Percentiles rank a stretch among this genome's conserved stretches.
These are phyloP conservation scores for Lepidurus apus DNA, from an alignment of 1,140 invertebrate genomes.

Conservation along the genomic window DNA sequence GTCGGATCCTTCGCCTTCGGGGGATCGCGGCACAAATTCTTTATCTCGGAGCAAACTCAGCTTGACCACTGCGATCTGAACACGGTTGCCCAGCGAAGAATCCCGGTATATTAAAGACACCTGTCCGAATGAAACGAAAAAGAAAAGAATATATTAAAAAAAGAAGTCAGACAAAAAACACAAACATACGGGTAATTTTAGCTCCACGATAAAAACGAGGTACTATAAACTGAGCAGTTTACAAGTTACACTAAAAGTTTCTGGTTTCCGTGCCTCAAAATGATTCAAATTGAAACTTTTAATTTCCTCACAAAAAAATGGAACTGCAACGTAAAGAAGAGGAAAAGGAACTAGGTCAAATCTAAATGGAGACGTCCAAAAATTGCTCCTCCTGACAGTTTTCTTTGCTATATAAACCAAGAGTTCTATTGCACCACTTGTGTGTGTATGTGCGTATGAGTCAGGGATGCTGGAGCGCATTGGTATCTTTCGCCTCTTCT, in stretches of 20 bases:
- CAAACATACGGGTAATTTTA: not conserved
- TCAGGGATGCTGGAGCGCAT: slow-evolving; percentile 6
- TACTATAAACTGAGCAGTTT: not conserved
- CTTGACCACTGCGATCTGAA: slow-evolving; percentile 69
- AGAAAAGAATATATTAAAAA: not conserved
- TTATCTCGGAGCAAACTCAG: slow-evolving; percentile 55
- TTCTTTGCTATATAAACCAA: not conserved
- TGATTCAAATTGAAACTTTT: not conserved
- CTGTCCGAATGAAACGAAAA: slow-evolving; percentile 44
- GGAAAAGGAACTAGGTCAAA: not conserved
- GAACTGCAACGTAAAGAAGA: not conserved
- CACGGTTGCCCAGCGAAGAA: slow-evolving; percentile 70
- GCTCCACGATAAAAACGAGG: not conserved
- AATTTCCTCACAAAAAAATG: not conserved
- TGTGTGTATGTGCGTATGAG: not conserved
- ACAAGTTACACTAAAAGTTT: not conserved
- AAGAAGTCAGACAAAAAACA: not conserved
- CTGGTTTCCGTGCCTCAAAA: not conserved
- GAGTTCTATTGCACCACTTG: slow-evolving; percentile 6
- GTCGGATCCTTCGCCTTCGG: slow-evolving; percentile 33
- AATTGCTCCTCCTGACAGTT: slow-evolving; percentile 16
- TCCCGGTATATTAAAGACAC: slow-evolving; percentile 72
- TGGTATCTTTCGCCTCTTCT: not conserved
- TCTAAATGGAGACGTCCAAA: slow-evolving; percentile 9
- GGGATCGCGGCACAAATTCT: slow-evolving; percentile 41